phyloP scores from a whole-genome alignment of 1,140 invertebrate species.

The Drosophila aff. region DNA sequence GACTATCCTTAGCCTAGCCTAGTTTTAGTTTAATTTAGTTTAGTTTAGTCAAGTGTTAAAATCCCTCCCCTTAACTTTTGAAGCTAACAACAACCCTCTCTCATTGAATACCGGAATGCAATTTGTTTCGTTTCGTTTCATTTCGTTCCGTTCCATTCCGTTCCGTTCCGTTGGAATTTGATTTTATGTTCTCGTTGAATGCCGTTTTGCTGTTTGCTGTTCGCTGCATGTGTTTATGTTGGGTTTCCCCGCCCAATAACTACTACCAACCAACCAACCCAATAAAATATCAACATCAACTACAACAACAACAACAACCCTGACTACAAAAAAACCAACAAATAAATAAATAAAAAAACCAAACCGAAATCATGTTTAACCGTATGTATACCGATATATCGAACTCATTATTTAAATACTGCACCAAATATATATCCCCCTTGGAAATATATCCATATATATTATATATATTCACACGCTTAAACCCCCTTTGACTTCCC shows the following conservation, averaged over 20 bases:
- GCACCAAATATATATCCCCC: conserved; percentile 8
- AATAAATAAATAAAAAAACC: conserved; percentile 15
- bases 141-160: conserved; percentile 60
- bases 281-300: conserved; percentile 48
- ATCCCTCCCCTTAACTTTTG: conserved; percentile 1
- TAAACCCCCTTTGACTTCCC: neutral
- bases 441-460: neutral
- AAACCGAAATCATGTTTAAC: conserved; percentile 34
- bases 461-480: conserved; percentile 15
- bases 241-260: conserved; percentile 39
- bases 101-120: conserved; percentile 48
- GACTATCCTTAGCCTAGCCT: conserved; percentile 51
- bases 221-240: conserved; percentile 79
- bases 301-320: conserved; percentile 65
- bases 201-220: conserved; percentile 73
- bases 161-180: conserved; percentile 53
- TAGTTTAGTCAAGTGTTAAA: conserved; percentile 38
- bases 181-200: conserved; percentile 72
- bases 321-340: conserved; percentile 11
- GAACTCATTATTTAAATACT: conserved; percentile 31
- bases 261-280: conserved; percentile 42
- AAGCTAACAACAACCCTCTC: conserved; percentile 35
- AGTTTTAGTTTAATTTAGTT: conserved; percentile 38
- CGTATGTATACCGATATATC: conserved; percentile 46
- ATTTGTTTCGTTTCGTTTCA: conserved; percentile 18